These are phyloP conservation scores for Ciconia maguari DNA, from an alignment of 2,113 vertebrate species.

Conservation along the genomic window DNA sequence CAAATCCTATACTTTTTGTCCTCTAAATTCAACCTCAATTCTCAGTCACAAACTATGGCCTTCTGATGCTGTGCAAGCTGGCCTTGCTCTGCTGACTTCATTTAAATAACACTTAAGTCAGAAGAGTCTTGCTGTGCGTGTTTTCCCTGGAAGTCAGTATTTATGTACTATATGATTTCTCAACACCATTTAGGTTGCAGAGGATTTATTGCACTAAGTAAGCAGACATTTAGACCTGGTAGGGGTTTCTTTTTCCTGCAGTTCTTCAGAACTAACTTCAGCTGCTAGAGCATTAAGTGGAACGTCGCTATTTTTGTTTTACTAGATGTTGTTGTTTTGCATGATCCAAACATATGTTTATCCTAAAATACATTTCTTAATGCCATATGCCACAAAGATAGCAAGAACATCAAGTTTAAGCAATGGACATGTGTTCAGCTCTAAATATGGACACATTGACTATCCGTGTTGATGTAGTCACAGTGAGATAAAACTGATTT, in stretches of 20 bases:
- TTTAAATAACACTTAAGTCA: neutral
- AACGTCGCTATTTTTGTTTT: neutral
- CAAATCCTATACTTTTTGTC: neutral
- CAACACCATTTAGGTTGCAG: neutral
- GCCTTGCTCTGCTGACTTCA: neutral
- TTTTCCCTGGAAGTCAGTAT: neutral
- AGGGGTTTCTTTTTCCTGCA: neutral
- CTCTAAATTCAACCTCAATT: neutral
- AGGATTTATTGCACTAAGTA: neutral
- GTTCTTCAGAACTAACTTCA: neutral
- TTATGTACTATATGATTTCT: neutral
- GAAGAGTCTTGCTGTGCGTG: neutral
- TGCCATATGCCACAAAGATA: slow-evolving; percentile 37
- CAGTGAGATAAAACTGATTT: neutral
- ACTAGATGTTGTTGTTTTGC: slow-evolving; percentile 11
- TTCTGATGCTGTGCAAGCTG: neutral
- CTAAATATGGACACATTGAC: slow-evolving; percentile 47
- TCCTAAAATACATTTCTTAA: slow-evolving; percentile 18
- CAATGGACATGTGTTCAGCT: slow-evolving; percentile 31
- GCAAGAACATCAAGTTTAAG: slow-evolving; percentile 36
- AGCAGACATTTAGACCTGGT: neutral
- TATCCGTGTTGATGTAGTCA: neutral
- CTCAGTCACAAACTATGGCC: neutral
- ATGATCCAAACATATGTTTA: slow-evolving; percentile 44
- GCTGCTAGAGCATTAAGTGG: neutral